Base-by-base conservation (phyloP, 2,888 invertebrate genomes). In the Mythimna vitellina region DNA sequence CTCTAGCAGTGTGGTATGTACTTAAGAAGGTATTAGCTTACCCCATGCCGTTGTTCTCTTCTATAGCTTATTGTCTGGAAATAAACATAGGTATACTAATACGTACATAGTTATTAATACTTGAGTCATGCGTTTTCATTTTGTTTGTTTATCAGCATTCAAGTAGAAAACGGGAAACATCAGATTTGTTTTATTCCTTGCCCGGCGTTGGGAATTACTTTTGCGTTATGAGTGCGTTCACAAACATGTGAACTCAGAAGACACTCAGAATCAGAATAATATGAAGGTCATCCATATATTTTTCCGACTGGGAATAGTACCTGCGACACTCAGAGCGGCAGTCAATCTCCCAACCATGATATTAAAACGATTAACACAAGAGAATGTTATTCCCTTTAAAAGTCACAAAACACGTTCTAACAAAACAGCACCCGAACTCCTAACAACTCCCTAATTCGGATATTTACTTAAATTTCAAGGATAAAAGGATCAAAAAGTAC, bases 401-500 rank as follows among this genome's bases (percentile, higher is more conserved):
- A 68, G 35, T 70, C 65, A 81, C 67, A 73, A 76, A 78, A 78
- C 72, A 77, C 67, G 65, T 83, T 76, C 71, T 58, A 82, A 83
- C 80, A 81, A 82, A 88, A 83, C 80, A 86, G 79, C 58, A 70
- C 63, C 84, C 83, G 83, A 89, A 85, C 78, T 82, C 80, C 65
- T 67, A 88, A 88, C 86, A 87, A 88, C 87, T 88, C 86, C 85
- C 81, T 88, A 88, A 89, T 88, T 87, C 85, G 82, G 79, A 86
- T 87, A 88, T 88, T 87, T 88, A 85, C 85, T 89, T 85, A 86
- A 88, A 86, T 84, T 89, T 87, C 78, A 86, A 86, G 88, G 87
- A 87, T 89, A 87, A 90, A 90, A 83, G 91, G 90, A 90, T 90
- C 89, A 90, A 89, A 91, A 89, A 89, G 91, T 89, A 86, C 91